Conservation (phyloP, 2,888 invertebrate genomes). For the Drosophila rubida region DNA sequence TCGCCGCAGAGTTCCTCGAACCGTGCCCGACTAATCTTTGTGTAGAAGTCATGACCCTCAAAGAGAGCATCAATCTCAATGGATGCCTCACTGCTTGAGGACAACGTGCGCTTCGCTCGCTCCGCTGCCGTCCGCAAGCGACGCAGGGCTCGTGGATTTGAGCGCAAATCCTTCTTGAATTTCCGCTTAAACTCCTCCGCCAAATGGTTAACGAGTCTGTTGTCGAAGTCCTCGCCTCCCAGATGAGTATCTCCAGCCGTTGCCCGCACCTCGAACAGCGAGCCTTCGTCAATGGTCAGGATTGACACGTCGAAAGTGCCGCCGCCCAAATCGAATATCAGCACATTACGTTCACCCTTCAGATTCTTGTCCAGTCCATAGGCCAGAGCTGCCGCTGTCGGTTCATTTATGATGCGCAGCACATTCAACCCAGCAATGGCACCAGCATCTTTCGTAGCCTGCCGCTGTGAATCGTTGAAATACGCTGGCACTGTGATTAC, state of each 20-base stretch:
- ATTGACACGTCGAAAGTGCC: constrained; percentile 98
- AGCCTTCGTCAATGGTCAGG: constrained; percentile 96
- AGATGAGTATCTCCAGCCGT: constrained; percentile 98
- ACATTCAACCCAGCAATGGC: constrained; percentile 96
- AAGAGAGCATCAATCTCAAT: constrained; percentile 91
- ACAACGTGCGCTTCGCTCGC: constrained; percentile 91
- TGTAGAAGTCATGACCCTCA: constrained; percentile 91
- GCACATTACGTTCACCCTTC: constrained; percentile 91
- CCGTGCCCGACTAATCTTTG: constrained; percentile 89
- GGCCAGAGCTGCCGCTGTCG: constrained; percentile 95
- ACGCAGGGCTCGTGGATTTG: constrained; percentile 89
- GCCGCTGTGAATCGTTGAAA: constrained; percentile 95
- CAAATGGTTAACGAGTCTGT: constrained; percentile 93
- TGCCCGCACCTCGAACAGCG: constrained; percentile 95
- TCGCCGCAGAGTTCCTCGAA: constrained; percentile 91
- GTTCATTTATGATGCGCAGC: constrained; percentile 96
- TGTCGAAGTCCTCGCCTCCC: constrained; percentile 95
- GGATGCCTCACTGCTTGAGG: constrained; percentile 90
- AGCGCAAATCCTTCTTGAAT: constrained; percentile 89
- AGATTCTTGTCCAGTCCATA: constrained; percentile 95
- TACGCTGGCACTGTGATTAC: constrained; percentile 97
- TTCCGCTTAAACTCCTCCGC: constrained; percentile 94
- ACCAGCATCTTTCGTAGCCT: constrained; percentile 97
- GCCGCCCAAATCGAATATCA: constrained; percentile 88
- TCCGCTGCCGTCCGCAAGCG: constrained; percentile 91